Evolutionary conservation across 1,140 invertebrate genomes (phyloP), one percentile per base, ranked within the genome.

Genomic region (Sitobion miscanthi): DNA sequence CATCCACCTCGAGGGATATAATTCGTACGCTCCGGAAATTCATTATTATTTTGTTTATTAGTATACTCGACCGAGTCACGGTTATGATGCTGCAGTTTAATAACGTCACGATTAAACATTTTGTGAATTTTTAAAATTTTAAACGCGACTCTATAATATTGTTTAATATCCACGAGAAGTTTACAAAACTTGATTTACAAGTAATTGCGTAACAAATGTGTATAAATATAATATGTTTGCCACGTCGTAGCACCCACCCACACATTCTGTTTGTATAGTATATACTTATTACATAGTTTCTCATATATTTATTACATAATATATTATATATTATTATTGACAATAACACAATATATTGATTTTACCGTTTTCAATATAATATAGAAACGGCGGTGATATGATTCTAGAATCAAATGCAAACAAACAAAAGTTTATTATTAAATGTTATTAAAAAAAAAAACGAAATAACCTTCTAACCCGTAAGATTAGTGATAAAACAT

Each of bases 331-430:
- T 42, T 85, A 85, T 38, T 85, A 85, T 85, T 45, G 83, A 85
- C 83, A 85, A 85, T 85, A 85, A 85, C 45, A 25, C 35, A 38
- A 35, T 6, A 14, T 85, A 42, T 85, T 42, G 9, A 85, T 85
- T 85, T 85, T 42, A 85, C 38, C 83, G 83, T 45, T 85, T 85
- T 85, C 82, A 42, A 83, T 9, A 38, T 82, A 82, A 82, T 82
- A 82, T 85, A 42, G 20, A 83, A 83, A 83, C n/a, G 35, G 9
- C 83, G 42, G 38, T 85, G 38, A 85, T 85, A 85, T 25, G 38
- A 45, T 85, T 85, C 45, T 85, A 85, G 42, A 45, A 85, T 11
- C n/a, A 20, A 77, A 77, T 77, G 14, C 14, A 77, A n/a, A 35
- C 14, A n/a, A n/a, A 35, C 62, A 77, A 77, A 69, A 77, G n/a